Percentiles rank a stretch among this genome's conserved stretches.
Conservation (phyloP, 2,113 vertebrate species). For the Paradoxurus hermaphroditus region DNA sequence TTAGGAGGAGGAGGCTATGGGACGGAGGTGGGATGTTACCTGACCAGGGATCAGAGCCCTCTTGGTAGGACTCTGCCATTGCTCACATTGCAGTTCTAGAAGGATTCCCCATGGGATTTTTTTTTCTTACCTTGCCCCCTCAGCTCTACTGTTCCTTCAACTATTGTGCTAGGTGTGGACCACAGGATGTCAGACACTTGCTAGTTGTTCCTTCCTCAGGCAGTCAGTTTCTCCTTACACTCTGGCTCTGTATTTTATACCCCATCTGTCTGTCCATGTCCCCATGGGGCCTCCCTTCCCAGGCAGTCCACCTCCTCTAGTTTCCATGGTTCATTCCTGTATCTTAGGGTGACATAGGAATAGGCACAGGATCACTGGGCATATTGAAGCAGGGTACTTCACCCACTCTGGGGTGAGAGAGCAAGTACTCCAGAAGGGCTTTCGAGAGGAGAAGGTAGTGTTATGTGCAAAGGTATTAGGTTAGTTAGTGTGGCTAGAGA, state of each 20-base stretch:
- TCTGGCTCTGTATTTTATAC: neutral
- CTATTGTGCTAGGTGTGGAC: neutral
- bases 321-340: neutral
- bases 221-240: neutral
- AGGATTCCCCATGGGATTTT: neutral
- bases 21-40: neutral
- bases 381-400: neutral
- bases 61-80: no score
- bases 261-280: neutral
- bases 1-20: neutral
- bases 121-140: neutral
- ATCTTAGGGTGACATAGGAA: neutral
- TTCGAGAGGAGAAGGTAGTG: neutral
- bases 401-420: neutral
- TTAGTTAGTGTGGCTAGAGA: neutral
- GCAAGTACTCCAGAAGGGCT: neutral
- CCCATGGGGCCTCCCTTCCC: neutral
- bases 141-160: neutral
- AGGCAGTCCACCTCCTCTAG: neutral
- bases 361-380: neutral
- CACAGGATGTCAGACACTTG: neutral
- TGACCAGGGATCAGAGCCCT: neutral
- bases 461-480: neutral
- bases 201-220: neutral
- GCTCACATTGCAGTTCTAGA: neutral